These are phyloP conservation scores for Esperia sulphurella DNA, from an alignment of 2,888 invertebrate species.

Conservation along the genomic window DNA sequence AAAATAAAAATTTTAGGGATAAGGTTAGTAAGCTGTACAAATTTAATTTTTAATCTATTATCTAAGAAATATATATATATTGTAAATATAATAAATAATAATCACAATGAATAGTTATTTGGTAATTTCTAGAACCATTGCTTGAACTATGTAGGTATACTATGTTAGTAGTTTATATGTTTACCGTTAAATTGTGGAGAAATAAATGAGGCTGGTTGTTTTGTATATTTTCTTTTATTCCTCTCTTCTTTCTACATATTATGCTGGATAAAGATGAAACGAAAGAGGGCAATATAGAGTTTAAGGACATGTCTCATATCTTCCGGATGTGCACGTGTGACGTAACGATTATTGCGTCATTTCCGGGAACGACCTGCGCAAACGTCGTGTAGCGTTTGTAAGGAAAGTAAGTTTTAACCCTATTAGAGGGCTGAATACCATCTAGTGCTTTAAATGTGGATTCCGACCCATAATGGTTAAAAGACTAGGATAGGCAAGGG, in stretches of 20 bases:
- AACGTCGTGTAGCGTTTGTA: not conserved
- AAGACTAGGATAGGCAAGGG: too few species aligned
- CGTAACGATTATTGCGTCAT: not conserved
- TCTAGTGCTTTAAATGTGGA: too few species aligned
- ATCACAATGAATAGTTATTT: slow-evolving; percentile 2
- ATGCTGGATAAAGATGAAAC: too few species aligned
- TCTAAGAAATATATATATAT: not conserved
- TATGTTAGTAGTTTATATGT: slow-evolving; percentile 23
- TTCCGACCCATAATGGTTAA: too few species aligned
- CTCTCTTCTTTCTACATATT: not conserved
- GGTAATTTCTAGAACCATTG: not conserved
- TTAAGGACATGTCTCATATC: too few species aligned
- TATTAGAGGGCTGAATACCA: too few species aligned
- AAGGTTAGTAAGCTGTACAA: too few species aligned
- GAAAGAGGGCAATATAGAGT: too few species aligned
- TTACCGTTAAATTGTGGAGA: slow-evolving; percentile 25
- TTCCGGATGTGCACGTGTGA: not conserved
- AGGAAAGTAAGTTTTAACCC: not conserved
- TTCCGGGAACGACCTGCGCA: not conserved
- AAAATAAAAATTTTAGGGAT: too few species aligned
- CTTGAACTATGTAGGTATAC: slow-evolving; percentile 7
- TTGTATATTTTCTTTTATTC: slow-evolving; percentile 14
- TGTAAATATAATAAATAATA: slow-evolving; percentile 4
- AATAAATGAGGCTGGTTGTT: slow-evolving; percentile 41
- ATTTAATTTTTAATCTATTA: not conserved